Base-by-base conservation (phyloP, 2,797 vertebrate species). In the Austrolebias charrua region DNA sequence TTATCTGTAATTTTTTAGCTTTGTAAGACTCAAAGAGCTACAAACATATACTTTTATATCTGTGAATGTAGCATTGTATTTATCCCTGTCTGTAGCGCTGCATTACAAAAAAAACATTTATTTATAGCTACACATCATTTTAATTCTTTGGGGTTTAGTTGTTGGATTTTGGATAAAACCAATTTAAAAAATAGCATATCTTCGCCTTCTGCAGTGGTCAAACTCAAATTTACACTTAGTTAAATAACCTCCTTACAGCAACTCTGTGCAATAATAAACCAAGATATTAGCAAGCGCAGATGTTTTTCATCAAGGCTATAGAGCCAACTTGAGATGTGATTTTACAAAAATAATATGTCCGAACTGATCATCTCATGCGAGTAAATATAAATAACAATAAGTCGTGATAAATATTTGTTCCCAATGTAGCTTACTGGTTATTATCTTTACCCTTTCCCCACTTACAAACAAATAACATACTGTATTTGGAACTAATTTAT, bases 61-160 rank as follows among this genome's bases (percentile, higher is more conserved):
- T 31, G 10, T 52, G 14, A 20, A 51, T 6, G 54, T 57, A 7
- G 40, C 19, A 35, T 43, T 16, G 35, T 48, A 62, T 67, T 66
- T 58, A 28, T 60, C 35, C 2, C 10, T 40, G 11, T 40, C 7
- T 35, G 33, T 35, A 8, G 33, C 33, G 6, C 33, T 35, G 33
- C 10, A 9, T 35, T 35, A 7, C 33, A 8, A 35, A 35, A 59
- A 24, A 24, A 24, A 24, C 18, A 40, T 13, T 35, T 5, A 31
- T 60, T 54, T 5, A 28, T 28, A 42, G 15, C 9, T 48, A 1
- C 35, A 45, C 15, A 40, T 6, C 16, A 35, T 35, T 10, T 75
- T 11, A 29, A 13, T 50, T n/a, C 29, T 14, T 48, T 46, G 12
- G 13, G 3, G 10, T 14, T 24, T 1, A 13, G 38, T 12, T 40